Evolutionary conservation across 2,797 vertebrate genomes (phyloP).

Genomic region (Melanotaenia nigrans): DNA sequence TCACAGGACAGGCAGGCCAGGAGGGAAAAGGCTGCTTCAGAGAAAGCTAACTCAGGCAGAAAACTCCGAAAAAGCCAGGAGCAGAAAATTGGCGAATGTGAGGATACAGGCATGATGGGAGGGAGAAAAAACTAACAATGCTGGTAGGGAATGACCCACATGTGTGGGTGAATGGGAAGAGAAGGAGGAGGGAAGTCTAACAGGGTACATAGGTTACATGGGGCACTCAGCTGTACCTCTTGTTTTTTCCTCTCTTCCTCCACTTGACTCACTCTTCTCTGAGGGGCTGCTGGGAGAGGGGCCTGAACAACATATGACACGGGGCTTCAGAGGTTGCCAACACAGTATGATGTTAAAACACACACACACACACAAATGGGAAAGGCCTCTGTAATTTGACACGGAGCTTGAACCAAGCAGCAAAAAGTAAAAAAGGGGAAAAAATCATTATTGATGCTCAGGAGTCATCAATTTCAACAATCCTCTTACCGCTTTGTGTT

Average conservation of each 20-base stretch:
- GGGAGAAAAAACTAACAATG: conserved; percentile 61
- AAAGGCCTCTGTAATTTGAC: conserved; percentile 23
- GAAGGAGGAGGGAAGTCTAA: conserved; percentile 31
- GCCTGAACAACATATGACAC: conserved; percentile 90
- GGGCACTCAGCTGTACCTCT: conserved; percentile 86
- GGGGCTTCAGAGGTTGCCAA: conserved; percentile 82
- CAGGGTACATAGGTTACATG: conserved; percentile 37
- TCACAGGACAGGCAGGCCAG: conserved; percentile 33
- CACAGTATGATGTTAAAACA: conserved; percentile 44
- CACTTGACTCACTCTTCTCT: conserved; percentile 88
- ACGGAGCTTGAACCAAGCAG: conserved; percentile 1
- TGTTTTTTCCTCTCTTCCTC: conserved; percentile 92
- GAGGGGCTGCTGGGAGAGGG: conserved; percentile 81
- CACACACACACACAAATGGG: conserved; percentile 26
- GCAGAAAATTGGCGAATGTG: conserved; percentile 5
- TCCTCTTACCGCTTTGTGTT: conserved; percentile 86
- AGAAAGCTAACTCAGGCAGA: conserved; percentile 28
- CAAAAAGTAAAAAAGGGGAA: not conserved
- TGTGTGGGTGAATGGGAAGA: conserved; percentile 65
- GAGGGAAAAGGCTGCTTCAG: conserved; percentile 38
- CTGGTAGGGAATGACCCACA: conserved; percentile 21
- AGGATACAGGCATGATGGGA: conserved; percentile 29
- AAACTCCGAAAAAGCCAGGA: conserved; percentile 8
- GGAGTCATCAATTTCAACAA: not conserved
- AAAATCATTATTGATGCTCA: not conserved